A percentile compares a stretch with the other conserved stretches of the same genome.
These are phyloP conservation scores for Corydoras sp. DNA, from an alignment of 2,113 vertebrate genomes.

Conservation along the genomic window DNA sequence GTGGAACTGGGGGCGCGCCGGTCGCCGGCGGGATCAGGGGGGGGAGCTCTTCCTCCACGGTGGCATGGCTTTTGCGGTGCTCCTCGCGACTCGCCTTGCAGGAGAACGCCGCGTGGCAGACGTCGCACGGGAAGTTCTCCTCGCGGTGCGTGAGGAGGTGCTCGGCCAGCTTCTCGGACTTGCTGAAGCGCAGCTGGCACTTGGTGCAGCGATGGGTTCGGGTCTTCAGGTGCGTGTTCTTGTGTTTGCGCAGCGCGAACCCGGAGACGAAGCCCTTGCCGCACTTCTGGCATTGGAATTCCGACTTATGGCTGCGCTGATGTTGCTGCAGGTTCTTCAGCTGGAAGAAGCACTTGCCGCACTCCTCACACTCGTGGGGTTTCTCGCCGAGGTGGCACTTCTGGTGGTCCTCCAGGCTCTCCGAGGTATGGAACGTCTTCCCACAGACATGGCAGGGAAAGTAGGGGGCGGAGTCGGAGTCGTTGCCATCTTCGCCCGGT, in stretches of 20 bases:
- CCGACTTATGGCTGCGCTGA: conserved; percentile 67
- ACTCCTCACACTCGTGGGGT: conserved; percentile 66
- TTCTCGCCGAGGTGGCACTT: conserved; percentile 71
- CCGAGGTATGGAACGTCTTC: conserved; percentile 68
- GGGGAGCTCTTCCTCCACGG: conserved; percentile 10
- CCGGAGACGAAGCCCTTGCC: conserved; percentile 67
- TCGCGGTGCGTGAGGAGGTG: conserved; percentile 67
- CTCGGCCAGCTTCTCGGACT: conserved; percentile 39
- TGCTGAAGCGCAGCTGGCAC: conserved; percentile 62
- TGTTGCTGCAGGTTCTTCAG: conserved; percentile 69
- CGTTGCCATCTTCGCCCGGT: conserved; percentile 24
- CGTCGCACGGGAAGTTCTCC: conserved; percentile 72
- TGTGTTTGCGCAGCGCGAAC: conserved; percentile 68
- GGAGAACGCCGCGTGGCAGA: conserved; percentile 63
- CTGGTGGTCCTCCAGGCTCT: conserved; percentile 71
- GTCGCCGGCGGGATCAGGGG: conserved; percentile 35
- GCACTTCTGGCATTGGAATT: conserved; percentile 70
- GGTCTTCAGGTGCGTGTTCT: conserved; percentile 61
- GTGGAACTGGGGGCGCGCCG: neutral
- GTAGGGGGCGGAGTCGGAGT: conserved; percentile 68
- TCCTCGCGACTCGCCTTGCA: conserved; percentile 65
- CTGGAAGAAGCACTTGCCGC: conserved; percentile 68
- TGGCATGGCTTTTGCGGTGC: conserved; percentile 63
- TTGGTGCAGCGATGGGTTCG: conserved; percentile 63
- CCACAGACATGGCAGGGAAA: conserved; percentile 74